Evolutionary conservation across 2,888 invertebrate genomes (phyloP).

Genomic region (Pristionchus japonicus): DNA sequence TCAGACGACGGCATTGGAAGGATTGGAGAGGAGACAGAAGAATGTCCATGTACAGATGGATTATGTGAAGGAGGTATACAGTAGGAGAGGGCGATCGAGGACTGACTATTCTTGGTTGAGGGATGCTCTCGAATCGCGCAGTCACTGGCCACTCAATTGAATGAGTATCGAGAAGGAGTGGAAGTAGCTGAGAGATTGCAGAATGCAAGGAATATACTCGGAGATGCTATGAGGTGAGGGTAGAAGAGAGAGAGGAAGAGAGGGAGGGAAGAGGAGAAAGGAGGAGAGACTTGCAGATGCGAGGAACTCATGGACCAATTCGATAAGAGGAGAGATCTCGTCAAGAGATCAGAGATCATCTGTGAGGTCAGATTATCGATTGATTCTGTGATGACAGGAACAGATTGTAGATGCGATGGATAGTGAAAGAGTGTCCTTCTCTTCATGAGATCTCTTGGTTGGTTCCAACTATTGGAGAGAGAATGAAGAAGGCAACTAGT

Average conservation of each 20-base stretch:
- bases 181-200: conserved; percentile 49
- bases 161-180: conserved; percentile 38
- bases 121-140: conserved; percentile 11
- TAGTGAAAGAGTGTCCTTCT: conserved; percentile 57
- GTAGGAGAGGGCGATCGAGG: conserved; percentile 51
- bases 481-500: conserved; percentile 55
- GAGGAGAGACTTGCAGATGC: conserved; percentile 49
- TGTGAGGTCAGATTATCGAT: conserved; percentile 26
- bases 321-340: conserved; percentile 60
- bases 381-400: too few relatives aligned
- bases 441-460: conserved; percentile 59
- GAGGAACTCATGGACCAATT: conserved; percentile 61
- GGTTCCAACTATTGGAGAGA: conserved; percentile 55
- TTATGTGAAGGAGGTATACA: conserved; percentile 54
- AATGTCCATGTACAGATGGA: conserved; percentile 65
- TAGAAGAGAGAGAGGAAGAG: background rate
- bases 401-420: conserved; percentile 52
- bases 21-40: conserved; percentile 67
- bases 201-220: conserved; percentile 53
- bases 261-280: background rate
- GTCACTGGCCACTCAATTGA: conserved; percentile 33
- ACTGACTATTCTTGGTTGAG: conserved; percentile 16
- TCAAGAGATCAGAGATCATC: conserved; percentile 58
- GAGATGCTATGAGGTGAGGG: conserved; percentile 52
- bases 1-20: conserved; percentile 71